These are phyloP conservation scores for Petrolisthes cinctipes DNA, from an alignment of 2,888 invertebrate genomes.

Conservation along the genomic window DNA sequence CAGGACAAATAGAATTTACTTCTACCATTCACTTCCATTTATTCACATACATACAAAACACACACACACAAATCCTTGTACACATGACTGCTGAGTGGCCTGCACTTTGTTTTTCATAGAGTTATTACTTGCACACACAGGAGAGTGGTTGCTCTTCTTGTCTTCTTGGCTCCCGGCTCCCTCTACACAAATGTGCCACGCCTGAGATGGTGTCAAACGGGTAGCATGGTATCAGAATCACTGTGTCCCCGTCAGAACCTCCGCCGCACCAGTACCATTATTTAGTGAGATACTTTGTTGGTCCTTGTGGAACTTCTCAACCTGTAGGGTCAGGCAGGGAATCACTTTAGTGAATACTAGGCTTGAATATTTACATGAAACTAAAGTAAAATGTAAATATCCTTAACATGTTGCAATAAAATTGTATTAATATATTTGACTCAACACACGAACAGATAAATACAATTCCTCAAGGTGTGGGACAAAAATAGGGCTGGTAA, in stretches of 20 bases:
- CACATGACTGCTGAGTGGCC: constrained; percentile 45
- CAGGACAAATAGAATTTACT: too few relatives aligned
- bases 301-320: constrained; percentile 70
- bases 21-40: too few relatives aligned
- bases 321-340: constrained; percentile 65
- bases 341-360: too few relatives aligned
- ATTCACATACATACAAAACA: not conserved
- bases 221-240: constrained; percentile 13
- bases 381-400: too few relatives aligned
- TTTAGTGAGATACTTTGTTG: constrained; percentile 65
- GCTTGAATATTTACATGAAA: too few relatives aligned
- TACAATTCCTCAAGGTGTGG: too few relatives aligned
- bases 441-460: too few relatives aligned
- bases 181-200: not conserved
- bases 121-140: not conserved
- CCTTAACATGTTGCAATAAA: too few relatives aligned
- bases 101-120: constrained; percentile 29
- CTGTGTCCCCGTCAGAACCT: constrained; percentile 57
- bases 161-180: not conserved
- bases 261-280: constrained; percentile 57
- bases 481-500: too few relatives aligned
- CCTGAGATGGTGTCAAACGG: constrained; percentile 24
- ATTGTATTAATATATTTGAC: too few relatives aligned
- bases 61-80: constrained; percentile 21
- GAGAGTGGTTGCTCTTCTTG: not conserved